Evolutionary conservation across 2,888 invertebrate genomes (phyloP).

Genomic region (Gari tellinella): DNA sequence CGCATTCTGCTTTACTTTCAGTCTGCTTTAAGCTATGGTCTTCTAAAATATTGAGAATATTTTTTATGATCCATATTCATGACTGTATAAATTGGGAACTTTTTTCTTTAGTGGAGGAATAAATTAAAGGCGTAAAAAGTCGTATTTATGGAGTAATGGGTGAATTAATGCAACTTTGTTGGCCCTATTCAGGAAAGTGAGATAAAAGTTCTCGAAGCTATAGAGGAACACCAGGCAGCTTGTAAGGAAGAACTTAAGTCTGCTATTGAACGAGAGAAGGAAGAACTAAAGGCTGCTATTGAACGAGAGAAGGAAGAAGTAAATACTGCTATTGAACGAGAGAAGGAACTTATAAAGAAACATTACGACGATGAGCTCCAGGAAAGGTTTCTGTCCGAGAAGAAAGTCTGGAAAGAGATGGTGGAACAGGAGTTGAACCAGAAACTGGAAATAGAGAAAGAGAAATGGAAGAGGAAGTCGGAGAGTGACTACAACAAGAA

Average conservation of each 20-base stretch:
- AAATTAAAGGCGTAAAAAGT: background rate
- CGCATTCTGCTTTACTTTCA: too few species aligned
- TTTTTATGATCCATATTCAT: too few species aligned
- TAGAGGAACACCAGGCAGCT: constrained; percentile 49
- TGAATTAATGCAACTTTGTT: background rate
- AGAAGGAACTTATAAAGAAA: constrained; percentile 35
- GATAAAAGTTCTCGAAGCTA: constrained; percentile 50
- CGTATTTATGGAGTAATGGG: background rate
- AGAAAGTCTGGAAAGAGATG: constrained; percentile 53
- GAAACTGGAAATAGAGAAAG: constrained; percentile 52
- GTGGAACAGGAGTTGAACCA: constrained; percentile 51
- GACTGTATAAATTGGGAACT: too few species aligned
- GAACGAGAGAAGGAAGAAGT: too few species aligned
- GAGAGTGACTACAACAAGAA: constrained; percentile 49
- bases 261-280: constrained; percentile 36
- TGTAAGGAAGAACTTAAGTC: constrained; percentile 41
- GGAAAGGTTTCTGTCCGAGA: constrained; percentile 51
- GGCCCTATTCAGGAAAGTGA: constrained; percentile 50
- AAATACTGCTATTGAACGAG: too few species aligned
- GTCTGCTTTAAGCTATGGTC: too few species aligned
- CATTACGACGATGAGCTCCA: constrained; percentile 51
- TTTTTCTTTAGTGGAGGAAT: background rate
- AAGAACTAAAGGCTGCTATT: too few species aligned
- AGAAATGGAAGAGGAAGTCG: constrained; percentile 50
- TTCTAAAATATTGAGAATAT: too few species aligned